Conservation (phyloP, 2,113 vertebrate species). For the Vulpes lagopus region DNA sequence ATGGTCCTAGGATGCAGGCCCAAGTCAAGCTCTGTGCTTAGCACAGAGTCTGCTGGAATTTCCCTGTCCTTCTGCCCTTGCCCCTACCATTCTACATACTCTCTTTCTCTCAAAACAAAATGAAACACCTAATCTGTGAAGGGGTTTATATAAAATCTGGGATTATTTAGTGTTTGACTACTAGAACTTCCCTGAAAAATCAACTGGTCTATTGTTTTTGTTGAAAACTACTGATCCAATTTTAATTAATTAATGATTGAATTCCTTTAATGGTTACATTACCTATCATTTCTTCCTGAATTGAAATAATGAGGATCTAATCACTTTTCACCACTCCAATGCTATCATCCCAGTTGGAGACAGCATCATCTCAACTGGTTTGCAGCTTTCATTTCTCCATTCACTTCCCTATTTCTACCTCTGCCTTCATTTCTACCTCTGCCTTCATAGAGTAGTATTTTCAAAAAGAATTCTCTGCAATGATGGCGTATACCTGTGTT, state of each 20-base stretch:
- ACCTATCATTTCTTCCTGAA: background rate
- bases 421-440: background rate
- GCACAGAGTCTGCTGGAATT: background rate
- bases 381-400: background rate
- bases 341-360: background rate
- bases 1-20: too few species aligned
- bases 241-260: background rate
- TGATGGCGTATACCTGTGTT: background rate
- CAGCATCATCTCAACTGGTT: background rate
- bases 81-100: background rate
- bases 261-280: background rate
- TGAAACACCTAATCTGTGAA: background rate
- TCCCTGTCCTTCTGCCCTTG: background rate
- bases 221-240: background rate
- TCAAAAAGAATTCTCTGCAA: background rate
- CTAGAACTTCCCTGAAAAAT: background rate
- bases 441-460: background rate
- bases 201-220: background rate
- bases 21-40: background rate
- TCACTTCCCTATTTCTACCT: background rate
- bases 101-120: background rate
- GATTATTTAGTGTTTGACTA: background rate
- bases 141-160: background rate
- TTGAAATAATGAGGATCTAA: background rate
- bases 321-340: background rate